Base-by-base conservation (phyloP, 2,113 vertebrate species). In the Panurus biarmicus region DNA sequence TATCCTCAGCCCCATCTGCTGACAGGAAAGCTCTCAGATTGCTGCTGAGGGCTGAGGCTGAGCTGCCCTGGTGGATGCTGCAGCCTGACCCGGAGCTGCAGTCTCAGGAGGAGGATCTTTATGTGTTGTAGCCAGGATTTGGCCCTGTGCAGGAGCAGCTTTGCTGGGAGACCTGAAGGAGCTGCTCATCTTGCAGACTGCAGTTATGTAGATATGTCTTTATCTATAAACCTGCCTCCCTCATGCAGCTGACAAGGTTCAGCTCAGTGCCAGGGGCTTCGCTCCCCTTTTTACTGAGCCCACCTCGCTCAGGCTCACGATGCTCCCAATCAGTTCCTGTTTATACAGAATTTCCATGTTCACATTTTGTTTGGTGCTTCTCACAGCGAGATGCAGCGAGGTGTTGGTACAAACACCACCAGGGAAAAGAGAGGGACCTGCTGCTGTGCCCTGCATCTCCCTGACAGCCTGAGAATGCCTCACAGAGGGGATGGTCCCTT, bases 221-320 rank as follows among this genome's bases (percentile, higher is more conserved):
- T 15, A 6, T 33, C 12, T 17, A 14, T 2, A 5, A 56, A 28
- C 35, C 48, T 54, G 16, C 36, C 17, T 84, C 60, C 15, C 24
- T 2, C 21, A 0, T 2, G 28, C 36, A 62, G 71, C 75, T 73
- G 58, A n/a, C 9, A 62, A 44, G 38, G 35, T 44, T 64, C 82
- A 84, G 69, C 56, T 70, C 76, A 13, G 56, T 8, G 17, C 72
- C 33, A 1, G 3, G 25, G 76, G 38, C 45, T 85, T n/a, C 44
- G 44, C 82, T 57, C 61, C 47, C 14, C 5, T 24, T 25, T 4
- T 22, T 9, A 2, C 3, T 6, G 44, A 94, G 54, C 87, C 54
- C 58, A 61, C 15, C 31, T 47, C 0, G 0, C 45, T 57, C 54
- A 19, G 11, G 2, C 57, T 51, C 1, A 1, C 0, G 0, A 3